Percentiles rank a stretch among this genome's conserved stretches.
Evolutionary conservation across 1,140 invertebrate genomes (phyloP).

Genomic region (Hycleus phaleratus): DNA sequence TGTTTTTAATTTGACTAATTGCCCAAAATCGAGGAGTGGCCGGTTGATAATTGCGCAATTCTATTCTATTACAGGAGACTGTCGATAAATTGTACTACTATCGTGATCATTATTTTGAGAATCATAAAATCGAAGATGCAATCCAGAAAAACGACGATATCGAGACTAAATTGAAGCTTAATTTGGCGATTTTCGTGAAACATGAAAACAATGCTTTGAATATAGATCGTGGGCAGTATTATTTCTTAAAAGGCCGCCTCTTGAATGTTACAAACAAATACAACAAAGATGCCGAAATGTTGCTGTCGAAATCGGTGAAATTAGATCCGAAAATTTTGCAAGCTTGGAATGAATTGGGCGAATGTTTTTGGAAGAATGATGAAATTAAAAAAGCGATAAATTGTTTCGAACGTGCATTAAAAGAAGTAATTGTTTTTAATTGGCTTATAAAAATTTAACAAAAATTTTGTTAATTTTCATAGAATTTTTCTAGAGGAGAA

Average conservation of each 20-base stretch:
- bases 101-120: constrained; percentile 73
- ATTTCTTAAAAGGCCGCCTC: constrained; percentile 66
- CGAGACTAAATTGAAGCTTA: constrained; percentile 56
- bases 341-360: constrained; percentile 85
- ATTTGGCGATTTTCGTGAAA: constrained; percentile 56
- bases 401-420: constrained; percentile 75
- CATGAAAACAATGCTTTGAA: constrained; percentile 47
- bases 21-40: constrained; percentile 5
- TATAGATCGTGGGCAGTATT: constrained; percentile 57
- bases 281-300: constrained; percentile 61
- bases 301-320: constrained; percentile 76
- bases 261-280: constrained; percentile 67
- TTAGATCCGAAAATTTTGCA: constrained; percentile 72
- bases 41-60: neutral
- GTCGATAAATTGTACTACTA: constrained; percentile 61
- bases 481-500: constrained; percentile 54
- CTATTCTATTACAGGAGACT: constrained; percentile 47
- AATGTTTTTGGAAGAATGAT: constrained; percentile 84
- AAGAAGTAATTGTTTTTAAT: constrained; percentile 54
- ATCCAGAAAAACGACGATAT: constrained; percentile 57
- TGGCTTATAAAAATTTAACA: neutral
- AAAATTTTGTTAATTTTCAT: neutral
- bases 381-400: constrained; percentile 74
- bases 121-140: constrained; percentile 60
- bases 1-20: neutral